A percentile compares a stretch with the other conserved stretches of the same genome.
Evolutionary conservation across 2,797 vertebrate genomes (phyloP).

Genomic region (Eulemur rubriventer): DNA sequence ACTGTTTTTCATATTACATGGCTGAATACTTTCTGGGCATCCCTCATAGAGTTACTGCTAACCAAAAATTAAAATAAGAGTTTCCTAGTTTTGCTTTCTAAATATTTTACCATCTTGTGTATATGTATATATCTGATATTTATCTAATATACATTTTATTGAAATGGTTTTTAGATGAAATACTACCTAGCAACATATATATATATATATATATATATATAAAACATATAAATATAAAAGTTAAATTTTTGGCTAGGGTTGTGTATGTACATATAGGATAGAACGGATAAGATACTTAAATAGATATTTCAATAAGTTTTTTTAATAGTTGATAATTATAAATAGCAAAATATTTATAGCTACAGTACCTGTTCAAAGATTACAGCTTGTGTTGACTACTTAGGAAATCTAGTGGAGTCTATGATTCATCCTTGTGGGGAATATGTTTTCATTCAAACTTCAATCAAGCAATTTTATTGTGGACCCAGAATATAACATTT

Average conservation of each 20-base stretch:
- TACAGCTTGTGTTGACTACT: neutral
- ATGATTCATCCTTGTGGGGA: neutral
- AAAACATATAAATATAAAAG: neutral
- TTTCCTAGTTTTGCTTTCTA: slow-evolving; percentile 22
- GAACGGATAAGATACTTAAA: neutral
- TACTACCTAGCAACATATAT: neutral
- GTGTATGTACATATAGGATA: neutral
- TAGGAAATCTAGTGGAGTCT: neutral
- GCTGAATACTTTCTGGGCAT: too few species aligned
- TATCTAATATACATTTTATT: neutral
- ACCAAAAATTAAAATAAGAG: slow-evolving; percentile 14
- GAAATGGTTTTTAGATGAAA: slow-evolving; percentile 19
- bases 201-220: too few species aligned
- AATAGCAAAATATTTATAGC: neutral
- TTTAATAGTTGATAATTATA: neutral
- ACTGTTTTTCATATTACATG: too few species aligned
- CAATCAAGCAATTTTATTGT: neutral
- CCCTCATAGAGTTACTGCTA: neutral
- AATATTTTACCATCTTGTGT: neutral
- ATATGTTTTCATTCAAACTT: neutral
- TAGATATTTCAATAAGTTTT: neutral
- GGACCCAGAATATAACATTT: neutral
- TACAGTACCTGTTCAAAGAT: neutral
- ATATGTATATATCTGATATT: neutral
- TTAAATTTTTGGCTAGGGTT: neutral